phyloP scores from a whole-genome alignment of 2,888 invertebrate species.

The Diarsia brunnea region DNA sequence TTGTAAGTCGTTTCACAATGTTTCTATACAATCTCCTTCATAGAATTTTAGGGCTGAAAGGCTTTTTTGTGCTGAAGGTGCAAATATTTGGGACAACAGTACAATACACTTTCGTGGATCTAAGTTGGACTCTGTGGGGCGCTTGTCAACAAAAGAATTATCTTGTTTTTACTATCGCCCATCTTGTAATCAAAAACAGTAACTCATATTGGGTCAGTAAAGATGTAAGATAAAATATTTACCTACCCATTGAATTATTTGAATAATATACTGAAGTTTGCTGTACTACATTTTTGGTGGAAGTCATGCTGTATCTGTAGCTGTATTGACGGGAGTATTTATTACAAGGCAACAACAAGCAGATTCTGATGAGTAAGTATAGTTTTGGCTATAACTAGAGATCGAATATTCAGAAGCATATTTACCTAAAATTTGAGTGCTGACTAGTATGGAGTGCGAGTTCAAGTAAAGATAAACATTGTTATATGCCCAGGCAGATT shows the following conservation, averaged over 20 bases:
- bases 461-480: too few relatives aligned
- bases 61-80: constrained; percentile 45
- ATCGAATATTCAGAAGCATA: too few relatives aligned
- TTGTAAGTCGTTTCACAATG: constrained; percentile 54
- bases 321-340: neutral
- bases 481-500: too few relatives aligned
- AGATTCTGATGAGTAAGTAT: neutral
- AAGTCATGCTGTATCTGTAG: neutral
- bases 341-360: neutral
- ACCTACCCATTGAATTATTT: neutral
- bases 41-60: constrained; percentile 46
- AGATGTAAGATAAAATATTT: neutral
- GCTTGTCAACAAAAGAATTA: neutral
- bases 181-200: neutral
- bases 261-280: neutral
- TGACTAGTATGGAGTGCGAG: too few relatives aligned
- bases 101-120: constrained; percentile 13
- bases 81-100: constrained; percentile 35
- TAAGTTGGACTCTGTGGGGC: neutral
- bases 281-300: neutral
- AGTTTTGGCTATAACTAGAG: neutral
- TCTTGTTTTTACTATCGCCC: neutral
- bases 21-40: constrained; percentile 40
- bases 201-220: neutral
- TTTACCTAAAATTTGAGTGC: too few relatives aligned